Evolutionary conservation across 2,113 vertebrate genomes (phyloP).

Genomic region (Pitta sordida): DNA sequence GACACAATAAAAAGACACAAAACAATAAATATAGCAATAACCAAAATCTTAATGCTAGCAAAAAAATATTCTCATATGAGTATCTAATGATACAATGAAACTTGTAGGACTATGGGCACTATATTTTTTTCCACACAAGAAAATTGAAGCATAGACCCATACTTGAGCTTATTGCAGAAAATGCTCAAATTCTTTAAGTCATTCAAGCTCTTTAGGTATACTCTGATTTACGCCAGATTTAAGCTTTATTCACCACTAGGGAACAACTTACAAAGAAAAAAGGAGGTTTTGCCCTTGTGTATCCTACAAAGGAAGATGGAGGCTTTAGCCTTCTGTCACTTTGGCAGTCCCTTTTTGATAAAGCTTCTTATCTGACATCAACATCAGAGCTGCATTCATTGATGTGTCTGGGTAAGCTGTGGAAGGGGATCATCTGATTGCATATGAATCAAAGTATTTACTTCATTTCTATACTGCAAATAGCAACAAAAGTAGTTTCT

Average conservation of each 20-base stretch:
- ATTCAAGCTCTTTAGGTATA: not conserved
- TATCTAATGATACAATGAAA: not conserved
- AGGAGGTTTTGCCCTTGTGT: not conserved
- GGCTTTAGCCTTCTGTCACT: not conserved
- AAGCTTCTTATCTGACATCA: not conserved
- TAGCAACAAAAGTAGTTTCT: not conserved
- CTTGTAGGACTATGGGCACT: not conserved
- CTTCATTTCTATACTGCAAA: not conserved
- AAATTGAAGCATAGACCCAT: not conserved
- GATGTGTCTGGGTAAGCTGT: not conserved
- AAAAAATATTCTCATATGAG: not conserved
- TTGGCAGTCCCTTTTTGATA: not conserved
- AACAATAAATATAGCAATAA: not conserved
- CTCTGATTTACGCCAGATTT: conserved; percentile 7
- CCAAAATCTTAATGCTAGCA: not conserved
- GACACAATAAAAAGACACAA: not conserved
- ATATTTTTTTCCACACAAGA: not conserved
- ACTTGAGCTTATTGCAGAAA: not conserved
- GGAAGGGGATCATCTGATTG: not conserved
- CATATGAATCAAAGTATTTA: not conserved
- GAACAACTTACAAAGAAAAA: not conserved
- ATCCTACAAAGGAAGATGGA: not conserved
- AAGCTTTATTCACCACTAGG: not conserved
- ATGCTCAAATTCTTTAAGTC: not conserved
- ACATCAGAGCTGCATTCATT: not conserved